Conservation (phyloP, 1,140 invertebrate genomes). For the Mamestra configurata region DNA sequence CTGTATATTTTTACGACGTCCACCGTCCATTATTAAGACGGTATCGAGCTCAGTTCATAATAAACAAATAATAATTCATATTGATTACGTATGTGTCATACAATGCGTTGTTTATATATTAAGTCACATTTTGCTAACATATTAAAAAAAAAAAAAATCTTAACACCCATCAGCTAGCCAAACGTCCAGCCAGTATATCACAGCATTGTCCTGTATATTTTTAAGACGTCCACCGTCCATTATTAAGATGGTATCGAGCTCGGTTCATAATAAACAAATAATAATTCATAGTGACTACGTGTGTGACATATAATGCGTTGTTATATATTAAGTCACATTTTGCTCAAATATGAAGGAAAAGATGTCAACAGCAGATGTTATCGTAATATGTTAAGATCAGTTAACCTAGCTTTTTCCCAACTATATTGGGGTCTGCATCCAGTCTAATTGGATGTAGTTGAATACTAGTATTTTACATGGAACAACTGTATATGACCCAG, state of each 20-base stretch:
- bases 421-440: too few species aligned
- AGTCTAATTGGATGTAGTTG: too few species aligned
- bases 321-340: conserved; percentile 18
- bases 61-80: conserved; percentile 54
- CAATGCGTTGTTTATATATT: conserved; percentile 1
- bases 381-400: too few species aligned
- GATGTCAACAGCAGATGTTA: too few species aligned
- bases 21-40: conserved; percentile 45
- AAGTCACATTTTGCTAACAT: neutral
- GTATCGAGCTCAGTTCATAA: conserved; percentile 46
- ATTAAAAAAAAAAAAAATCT: too few species aligned
- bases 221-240: conserved; percentile 32
- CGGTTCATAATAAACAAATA: conserved; percentile 52
- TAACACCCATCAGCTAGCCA: neutral
- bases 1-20: conserved; percentile 45
- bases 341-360: neutral
- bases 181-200: neutral
- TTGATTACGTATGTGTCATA: conserved; percentile 6
- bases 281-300: conserved; percentile 47
- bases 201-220: conserved; percentile 38
- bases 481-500: too few species aligned
- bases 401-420: too few species aligned
- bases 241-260: conserved; percentile 46
- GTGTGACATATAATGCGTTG: neutral
- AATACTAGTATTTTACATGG: too few species aligned